These are phyloP conservation scores for Centropus unirufus DNA, from an alignment of 2,113 vertebrate genomes.

Conservation along the genomic window DNA sequence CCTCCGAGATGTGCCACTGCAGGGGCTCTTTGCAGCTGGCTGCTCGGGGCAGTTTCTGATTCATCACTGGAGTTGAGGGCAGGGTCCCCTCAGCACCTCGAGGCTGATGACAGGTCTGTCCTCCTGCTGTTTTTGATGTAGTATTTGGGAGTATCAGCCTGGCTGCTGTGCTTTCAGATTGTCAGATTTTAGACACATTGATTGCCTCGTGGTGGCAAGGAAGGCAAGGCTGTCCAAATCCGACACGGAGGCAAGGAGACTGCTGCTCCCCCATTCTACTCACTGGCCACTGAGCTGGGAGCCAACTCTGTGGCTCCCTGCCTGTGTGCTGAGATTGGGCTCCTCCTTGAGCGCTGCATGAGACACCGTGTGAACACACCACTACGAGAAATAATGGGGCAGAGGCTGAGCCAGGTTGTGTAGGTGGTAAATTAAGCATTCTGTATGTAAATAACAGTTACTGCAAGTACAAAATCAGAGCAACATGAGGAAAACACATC, in stretches of 20 bases:
- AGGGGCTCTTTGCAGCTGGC: background rate
- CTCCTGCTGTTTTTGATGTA: background rate
- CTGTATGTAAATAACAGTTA: slow-evolving; percentile 9
- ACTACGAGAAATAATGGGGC: background rate
- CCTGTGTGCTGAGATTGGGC: rapidly evolving
- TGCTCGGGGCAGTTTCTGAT: background rate
- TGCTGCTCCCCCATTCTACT: background rate
- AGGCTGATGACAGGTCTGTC: background rate
- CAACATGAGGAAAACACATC: background rate
- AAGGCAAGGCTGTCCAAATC: background rate
- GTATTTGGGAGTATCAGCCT: background rate
- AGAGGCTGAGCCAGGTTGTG: background rate
- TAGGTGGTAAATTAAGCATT: background rate
- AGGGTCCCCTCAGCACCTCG: background rate
- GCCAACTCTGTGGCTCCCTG: background rate
- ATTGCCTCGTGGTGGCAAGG: background rate
- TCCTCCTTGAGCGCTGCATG: background rate
- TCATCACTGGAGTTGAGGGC: background rate
- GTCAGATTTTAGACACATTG: background rate
- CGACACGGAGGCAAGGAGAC: rapidly evolving
- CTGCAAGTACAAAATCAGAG: slow-evolving; percentile 23
- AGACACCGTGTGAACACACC: rapidly evolving
- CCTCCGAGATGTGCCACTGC: background rate
- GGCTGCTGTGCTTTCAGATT: background rate
- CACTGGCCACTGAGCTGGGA: background rate